Evolutionary conservation across 2,797 vertebrate species (phyloP).

Genomic region (Hyperoplus lanceolatus): DNA sequence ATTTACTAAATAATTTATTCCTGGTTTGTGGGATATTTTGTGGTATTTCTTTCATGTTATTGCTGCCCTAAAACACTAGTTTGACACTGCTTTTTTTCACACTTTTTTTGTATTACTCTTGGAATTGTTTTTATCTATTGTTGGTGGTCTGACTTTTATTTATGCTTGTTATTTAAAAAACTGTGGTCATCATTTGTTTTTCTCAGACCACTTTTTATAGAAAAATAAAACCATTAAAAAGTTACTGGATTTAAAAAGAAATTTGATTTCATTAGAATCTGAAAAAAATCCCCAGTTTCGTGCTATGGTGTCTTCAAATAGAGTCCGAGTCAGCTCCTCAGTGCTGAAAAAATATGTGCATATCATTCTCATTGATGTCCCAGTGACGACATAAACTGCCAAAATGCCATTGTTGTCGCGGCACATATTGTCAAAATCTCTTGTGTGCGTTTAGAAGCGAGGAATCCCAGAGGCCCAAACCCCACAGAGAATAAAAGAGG

Average conservation of each 20-base stretch:
- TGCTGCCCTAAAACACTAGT: neutral
- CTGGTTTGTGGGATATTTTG: neutral
- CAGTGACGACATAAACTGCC: slow-evolving; percentile 43
- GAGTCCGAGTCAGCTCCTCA: neutral
- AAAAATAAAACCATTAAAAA: neutral
- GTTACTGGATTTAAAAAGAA: neutral
- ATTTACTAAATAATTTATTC: neutral
- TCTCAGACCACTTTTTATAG: neutral
- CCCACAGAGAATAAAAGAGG: slow-evolving; percentile 72
- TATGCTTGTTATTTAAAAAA: neutral
- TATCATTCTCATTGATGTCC: slow-evolving; percentile 33
- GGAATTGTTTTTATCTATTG: neutral
- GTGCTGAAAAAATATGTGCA: slow-evolving; percentile 36
- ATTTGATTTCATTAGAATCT: neutral
- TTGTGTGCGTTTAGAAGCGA: slow-evolving; percentile 63
- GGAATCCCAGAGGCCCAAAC: slow-evolving; percentile 69
- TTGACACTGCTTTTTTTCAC: no score
- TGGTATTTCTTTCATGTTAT: neutral
- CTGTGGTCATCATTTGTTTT: neutral
- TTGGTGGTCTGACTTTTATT: neutral
- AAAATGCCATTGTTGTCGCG: slow-evolving; percentile 66
- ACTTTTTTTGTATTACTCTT: neutral
- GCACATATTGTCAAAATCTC: slow-evolving; percentile 59
- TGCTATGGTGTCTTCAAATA: neutral
- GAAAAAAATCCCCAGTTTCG: neutral